Evolutionary conservation across 2,113 vertebrate species (phyloP), one percentile per base, ranked within the genome.

Genomic region (Myiagra hebetior): DNA sequence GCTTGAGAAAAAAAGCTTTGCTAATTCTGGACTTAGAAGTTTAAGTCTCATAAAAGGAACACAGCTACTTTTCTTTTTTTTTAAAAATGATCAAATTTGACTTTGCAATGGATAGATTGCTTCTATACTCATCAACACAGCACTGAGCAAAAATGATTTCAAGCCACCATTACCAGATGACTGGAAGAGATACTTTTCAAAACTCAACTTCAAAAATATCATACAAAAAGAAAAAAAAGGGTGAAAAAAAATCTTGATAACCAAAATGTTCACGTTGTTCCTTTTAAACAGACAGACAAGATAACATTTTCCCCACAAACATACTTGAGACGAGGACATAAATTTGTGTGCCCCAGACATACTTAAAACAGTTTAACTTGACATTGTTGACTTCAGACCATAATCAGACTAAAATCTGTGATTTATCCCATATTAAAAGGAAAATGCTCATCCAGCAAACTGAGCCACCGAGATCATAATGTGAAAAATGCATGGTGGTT

Each of bases 381-480:
- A 88, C 93, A 73, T 91, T 82, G 37, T 73, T 81, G 80, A 84
- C 80, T 92, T 89, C 82, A 94, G 90, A 64, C 23, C 60, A 68
- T 44, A 84, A 92, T 77, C 79, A 81, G 65, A 53, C 44, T 37
- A 55, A 74, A 88, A 94, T 65, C 68, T 39, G 64, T 53, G 60
- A 94, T 85, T 92, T 81, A 91, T 92, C 56, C 75, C 16, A 1
- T 50, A 75, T 15, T 4, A 63, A 28, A 78, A 68, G 57, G 59
- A 95, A 96, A 96, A 76, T 7, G 80, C 65, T 96, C 72, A 87
- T 62, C 79, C 93, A 95, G 96, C 79, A 95, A 76, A 87, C 28
- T 57, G 20, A 95, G 73, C 56, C 65, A 92, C 91, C 52, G 79
- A 52, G 93, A 88, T 55, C 39, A 75, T 44, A 94, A 94, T 73